A percentile compares a stretch with the other conserved stretches of the same genome.
These are phyloP conservation scores for Drosophila sechellia DNA, from an alignment of 1,140 invertebrate genomes.

Conservation along the genomic window DNA sequence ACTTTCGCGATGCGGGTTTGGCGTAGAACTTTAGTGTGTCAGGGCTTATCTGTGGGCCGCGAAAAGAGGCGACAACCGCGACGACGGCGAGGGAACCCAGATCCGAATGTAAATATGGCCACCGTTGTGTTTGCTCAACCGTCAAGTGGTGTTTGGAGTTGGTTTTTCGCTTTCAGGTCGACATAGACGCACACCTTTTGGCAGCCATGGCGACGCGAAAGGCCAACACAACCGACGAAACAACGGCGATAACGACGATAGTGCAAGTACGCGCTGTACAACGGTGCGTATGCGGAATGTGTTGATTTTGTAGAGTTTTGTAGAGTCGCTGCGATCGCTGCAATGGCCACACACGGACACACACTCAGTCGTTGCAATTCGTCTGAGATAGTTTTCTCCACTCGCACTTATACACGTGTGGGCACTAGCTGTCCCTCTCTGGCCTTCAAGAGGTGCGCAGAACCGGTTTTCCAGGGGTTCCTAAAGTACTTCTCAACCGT, in stretches of 20 bases:
- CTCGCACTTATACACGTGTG: conserved; percentile 21
- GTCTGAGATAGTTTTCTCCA: conserved; percentile 44
- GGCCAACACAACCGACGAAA: conserved; percentile 38
- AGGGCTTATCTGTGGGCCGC: conserved; percentile 36
- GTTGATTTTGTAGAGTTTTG: conserved; percentile 32
- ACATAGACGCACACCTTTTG: conserved; percentile 67
- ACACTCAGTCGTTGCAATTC: conserved; percentile 22
- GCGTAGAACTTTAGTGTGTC: conserved; percentile 36
- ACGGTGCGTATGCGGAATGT: conserved; percentile 70
- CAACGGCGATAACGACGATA: conserved; percentile 33
- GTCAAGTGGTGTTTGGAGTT: conserved; percentile 58
- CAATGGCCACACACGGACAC: conserved; percentile 36
- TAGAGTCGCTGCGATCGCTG: conserved; percentile 40
- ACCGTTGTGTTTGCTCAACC: conserved; percentile 70
- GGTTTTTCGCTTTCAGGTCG: conserved; percentile 43
- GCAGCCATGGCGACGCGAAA: conserved; percentile 75
- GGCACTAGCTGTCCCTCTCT: conserved; percentile 65
- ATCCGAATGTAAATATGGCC: conserved; percentile 45
- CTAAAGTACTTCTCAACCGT: conserved; percentile 21
- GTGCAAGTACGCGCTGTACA: conserved; percentile 36
- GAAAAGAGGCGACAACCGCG: conserved; percentile 56
- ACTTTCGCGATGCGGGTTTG: conserved; percentile 52
- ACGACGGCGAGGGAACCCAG: conserved; percentile 48
- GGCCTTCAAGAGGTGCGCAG: conserved; percentile 60
- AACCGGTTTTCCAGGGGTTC: conserved; percentile 62